Percentiles rank a stretch among this genome's conserved stretches.
Conservation (phyloP, 2,797 vertebrate genomes). For the Mus spretus region DNA sequence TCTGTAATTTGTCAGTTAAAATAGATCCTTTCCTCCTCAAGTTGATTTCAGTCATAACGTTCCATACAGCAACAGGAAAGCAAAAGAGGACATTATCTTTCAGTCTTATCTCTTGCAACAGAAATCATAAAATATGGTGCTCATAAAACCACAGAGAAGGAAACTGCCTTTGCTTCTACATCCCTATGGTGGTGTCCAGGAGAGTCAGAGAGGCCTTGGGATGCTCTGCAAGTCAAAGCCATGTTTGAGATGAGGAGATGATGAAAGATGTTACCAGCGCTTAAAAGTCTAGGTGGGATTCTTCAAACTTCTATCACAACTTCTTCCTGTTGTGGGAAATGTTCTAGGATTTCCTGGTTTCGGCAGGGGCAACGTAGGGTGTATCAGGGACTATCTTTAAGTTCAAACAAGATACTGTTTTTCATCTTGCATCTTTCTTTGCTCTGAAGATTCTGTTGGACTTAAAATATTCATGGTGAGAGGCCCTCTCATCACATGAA, state of each 20-base stretch:
- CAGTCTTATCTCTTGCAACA: neutral
- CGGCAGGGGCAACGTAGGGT: neutral
- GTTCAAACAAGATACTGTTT: slow-evolving; percentile 61
- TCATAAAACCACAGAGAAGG: neutral
- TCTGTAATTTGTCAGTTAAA: neutral
- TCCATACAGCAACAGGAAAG: neutral
- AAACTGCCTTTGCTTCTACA: neutral
- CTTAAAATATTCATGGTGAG: slow-evolving; percentile 58
- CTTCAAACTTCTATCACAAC: neutral
- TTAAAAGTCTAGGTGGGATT: neutral
- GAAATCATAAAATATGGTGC: neutral
- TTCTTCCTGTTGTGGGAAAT: neutral
- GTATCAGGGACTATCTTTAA: neutral
- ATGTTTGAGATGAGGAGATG: neutral
- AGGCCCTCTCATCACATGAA: neutral
- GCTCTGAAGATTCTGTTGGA: slow-evolving; percentile 50
- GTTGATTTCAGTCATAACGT: neutral
- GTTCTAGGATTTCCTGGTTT: neutral
- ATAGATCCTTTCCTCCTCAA: neutral
- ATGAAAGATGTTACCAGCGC: neutral
- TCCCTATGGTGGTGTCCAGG: too few species aligned
- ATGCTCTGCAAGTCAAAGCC: neutral
- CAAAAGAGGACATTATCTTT: neutral
- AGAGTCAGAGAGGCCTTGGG: neutral
- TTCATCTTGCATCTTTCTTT: slow-evolving; percentile 39